phyloP scores from a whole-genome alignment of 2,797 vertebrate species.

The Fratercula arctica region DNA sequence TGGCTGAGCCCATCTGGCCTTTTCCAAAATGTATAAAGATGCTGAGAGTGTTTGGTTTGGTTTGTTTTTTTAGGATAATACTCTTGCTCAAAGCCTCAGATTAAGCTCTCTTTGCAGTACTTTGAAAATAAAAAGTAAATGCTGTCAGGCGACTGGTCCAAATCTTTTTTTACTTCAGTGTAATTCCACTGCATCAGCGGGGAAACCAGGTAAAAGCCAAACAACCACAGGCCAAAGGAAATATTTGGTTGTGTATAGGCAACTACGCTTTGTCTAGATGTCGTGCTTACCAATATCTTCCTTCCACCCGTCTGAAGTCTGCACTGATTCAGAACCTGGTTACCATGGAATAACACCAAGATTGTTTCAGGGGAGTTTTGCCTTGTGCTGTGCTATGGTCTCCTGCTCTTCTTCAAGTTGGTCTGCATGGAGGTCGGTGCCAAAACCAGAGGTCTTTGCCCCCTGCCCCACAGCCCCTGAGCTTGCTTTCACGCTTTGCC shows the following conservation, averaged over 20 bases:
- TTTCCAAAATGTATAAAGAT: neutral
- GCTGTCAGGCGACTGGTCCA: neutral
- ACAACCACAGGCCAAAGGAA: neutral
- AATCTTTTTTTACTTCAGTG: neutral
- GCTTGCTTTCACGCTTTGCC: neutral
- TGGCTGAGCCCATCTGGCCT: neutral
- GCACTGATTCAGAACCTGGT: neutral
- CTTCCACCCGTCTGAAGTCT: neutral
- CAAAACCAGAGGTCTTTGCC: neutral
- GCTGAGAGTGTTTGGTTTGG: neutral
- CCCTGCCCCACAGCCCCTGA: too few relatives aligned
- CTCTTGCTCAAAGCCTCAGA: neutral
- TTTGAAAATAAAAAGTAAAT: neutral
- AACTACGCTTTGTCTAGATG: neutral
- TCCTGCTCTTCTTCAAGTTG: neutral
- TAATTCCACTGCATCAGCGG: neutral
- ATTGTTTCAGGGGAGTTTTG: neutral
- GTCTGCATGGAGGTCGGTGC: fast-evolving
- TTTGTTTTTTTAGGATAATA: neutral
- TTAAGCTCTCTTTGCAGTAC: neutral
- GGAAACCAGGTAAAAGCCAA: neutral
- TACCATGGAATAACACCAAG: neutral
- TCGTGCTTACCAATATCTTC: neutral
- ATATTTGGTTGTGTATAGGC: neutral
- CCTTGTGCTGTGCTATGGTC: neutral